Conservation (phyloP, 23 tunicate species). For the Styela clava region DNA sequence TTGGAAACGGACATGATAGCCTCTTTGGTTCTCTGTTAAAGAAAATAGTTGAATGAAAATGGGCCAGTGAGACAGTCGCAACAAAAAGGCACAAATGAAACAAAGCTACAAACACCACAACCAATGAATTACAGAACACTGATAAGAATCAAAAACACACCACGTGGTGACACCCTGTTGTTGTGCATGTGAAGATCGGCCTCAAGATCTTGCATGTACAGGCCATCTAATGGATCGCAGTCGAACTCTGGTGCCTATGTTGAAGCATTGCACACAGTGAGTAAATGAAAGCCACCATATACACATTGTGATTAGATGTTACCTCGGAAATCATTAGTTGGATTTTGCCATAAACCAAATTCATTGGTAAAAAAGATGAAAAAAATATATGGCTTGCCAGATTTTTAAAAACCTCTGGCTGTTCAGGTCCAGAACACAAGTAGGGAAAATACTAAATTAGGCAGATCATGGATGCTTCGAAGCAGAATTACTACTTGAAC, state of each 20-base stretch:
- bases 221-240: slow-evolving; percentile 57
- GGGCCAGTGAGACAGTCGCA: too few relatives aligned
- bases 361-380: too few relatives aligned
- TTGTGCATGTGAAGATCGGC: slow-evolving; percentile 43
- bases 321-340: too few relatives aligned
- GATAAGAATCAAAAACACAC: neutral
- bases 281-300: too few relatives aligned
- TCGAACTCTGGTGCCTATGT: slow-evolving; percentile 49
- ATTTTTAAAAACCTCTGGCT: too few relatives aligned
- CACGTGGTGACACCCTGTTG: slow-evolving; percentile 4
- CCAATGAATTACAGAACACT: neutral
- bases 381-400: too few relatives aligned
- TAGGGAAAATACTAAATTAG: too few relatives aligned
- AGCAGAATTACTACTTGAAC: too few relatives aligned
- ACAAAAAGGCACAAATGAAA: neutral
- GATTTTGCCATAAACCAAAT: too few relatives aligned
- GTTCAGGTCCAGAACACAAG: too few relatives aligned
- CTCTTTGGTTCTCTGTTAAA: neutral
- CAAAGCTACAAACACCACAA: neutral
- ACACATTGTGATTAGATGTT: neutral
- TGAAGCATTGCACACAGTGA: neutral
- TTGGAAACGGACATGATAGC: neutral
- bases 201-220: slow-evolving; percentile 54
- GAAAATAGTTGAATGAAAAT: too few relatives aligned
- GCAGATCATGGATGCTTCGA: too few relatives aligned